Evolutionary conservation across 37 sponge, comb jelly and placozoan species (phyloP).

Genomic region (Spongilla lacustris): DNA sequence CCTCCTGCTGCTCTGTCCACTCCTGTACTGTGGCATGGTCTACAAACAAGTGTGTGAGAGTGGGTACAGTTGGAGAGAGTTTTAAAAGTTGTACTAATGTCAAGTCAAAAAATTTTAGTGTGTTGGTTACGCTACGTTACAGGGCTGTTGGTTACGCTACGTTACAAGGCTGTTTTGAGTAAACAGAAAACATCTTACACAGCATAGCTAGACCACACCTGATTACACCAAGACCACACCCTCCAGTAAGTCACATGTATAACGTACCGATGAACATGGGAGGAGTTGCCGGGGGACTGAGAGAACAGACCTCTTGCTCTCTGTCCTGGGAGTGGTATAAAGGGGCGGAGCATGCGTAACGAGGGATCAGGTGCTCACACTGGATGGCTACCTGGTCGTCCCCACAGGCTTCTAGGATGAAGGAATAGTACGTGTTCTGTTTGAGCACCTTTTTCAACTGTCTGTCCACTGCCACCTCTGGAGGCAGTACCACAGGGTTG

Average conservation of each 20-base stretch:
- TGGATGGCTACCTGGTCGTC: slow-evolving; percentile 25
- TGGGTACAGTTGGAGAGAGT: no score
- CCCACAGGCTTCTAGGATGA: slow-evolving; percentile 54
- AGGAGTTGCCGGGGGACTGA: not conserved
- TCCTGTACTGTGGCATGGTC: not conserved
- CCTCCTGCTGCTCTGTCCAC: not conserved
- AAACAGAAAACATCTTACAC: not conserved
- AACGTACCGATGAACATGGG: not conserved
- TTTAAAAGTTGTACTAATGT: no score
- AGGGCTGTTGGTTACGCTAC: no score
- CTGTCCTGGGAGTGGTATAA: not conserved
- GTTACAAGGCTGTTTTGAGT: not conserved
- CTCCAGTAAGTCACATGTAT: no score
- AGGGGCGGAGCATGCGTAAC: no score
- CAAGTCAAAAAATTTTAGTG: no score
- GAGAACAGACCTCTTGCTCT: not conserved
- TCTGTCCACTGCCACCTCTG: slow-evolving; percentile 18
- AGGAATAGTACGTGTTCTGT: slow-evolving; percentile 38
- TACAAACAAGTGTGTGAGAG: not conserved
- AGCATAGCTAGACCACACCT: no score
- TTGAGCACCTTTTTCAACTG: slow-evolving; percentile 36
- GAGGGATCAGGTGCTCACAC: no score
- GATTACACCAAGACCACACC: no score
- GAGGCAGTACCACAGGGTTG: slow-evolving; percentile 21
- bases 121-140: no score